A percentile compares a stretch with the other conserved stretches of the same genome.
Evolutionary conservation across 2,888 invertebrate species (phyloP).

Genomic region (Melinopterus prodromus): DNA sequence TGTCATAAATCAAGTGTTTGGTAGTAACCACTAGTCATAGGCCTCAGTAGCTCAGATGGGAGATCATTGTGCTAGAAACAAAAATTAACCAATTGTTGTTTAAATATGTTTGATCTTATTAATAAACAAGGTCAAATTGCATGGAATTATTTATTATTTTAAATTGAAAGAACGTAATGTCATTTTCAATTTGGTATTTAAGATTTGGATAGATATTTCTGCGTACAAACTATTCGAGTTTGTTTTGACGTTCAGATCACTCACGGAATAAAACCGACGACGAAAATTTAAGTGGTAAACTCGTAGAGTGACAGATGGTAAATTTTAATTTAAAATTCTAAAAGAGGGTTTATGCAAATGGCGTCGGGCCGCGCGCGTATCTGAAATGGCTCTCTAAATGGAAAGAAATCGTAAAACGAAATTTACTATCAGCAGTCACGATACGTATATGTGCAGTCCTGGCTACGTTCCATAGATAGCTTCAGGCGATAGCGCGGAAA

Average conservation of each 20-base stretch:
- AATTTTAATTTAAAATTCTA: constrained; percentile 4
- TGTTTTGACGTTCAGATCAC: neutral
- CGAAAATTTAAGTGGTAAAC: neutral
- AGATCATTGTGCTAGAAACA: no score
- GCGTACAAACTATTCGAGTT: neutral
- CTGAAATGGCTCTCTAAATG: constrained; percentile 4
- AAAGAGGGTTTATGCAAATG: constrained; percentile 4
- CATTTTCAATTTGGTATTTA: neutral
- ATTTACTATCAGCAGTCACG: constrained; percentile 23
- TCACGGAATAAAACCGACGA: neutral
- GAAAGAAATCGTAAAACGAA: constrained; percentile 23
- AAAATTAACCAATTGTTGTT: no score
- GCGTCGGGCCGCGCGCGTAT: neutral
- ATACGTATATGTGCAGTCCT: constrained; percentile 17
- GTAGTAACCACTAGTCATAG: no score
- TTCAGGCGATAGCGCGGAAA: constrained; percentile 16
- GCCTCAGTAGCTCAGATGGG: no score
- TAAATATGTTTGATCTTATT: no score
- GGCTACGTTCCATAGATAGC: constrained; percentile 23
- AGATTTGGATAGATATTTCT: neutral
- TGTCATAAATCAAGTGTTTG: no score
- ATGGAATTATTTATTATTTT: no score
- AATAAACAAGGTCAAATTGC: no score
- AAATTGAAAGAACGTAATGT: no score
- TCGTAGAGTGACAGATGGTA: neutral